Evolutionary conservation across 2,113 vertebrate genomes (phyloP).

Genomic region (Tragelaphus imberbis): DNA sequence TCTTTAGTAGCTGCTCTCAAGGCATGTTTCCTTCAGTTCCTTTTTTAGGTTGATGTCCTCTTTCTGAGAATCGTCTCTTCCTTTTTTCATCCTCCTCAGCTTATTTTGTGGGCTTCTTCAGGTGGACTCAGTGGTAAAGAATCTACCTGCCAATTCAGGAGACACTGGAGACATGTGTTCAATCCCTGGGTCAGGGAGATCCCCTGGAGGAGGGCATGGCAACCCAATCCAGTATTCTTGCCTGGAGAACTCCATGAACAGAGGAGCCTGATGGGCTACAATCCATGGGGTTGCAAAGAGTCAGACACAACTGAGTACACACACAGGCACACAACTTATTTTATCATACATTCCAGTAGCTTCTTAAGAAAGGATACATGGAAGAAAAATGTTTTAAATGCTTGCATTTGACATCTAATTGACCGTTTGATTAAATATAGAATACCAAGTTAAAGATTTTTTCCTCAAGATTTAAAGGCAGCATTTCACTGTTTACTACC

Average conservation of each 20-base stretch:
- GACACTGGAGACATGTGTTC: not conserved
- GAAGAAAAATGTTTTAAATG: not conserved
- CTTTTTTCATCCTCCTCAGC: not conserved
- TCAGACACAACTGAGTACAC: not conserved
- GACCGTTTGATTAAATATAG: not conserved
- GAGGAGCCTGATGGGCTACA: not conserved
- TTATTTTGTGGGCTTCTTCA: not conserved
- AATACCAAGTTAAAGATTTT: not conserved
- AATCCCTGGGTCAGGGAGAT: not conserved
- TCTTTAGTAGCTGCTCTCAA: not conserved
- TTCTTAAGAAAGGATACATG: not conserved
- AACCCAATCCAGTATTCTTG: not conserved
- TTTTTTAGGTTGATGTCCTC: not conserved
- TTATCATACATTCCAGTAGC: not conserved
- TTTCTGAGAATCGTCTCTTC: not conserved
- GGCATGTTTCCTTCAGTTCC: not conserved
- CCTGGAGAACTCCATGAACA: not conserved
- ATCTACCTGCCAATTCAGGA: not conserved
- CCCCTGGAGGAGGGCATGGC: not conserved
- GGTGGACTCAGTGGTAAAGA: not conserved
- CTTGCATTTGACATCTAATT: not conserved
- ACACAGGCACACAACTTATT: not conserved
- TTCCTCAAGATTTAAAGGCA: not conserved
- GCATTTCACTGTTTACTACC: not conserved
- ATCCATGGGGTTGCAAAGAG: not conserved